These are phyloP conservation scores for Spisula solida DNA, from an alignment of 2,888 invertebrate genomes.

Conservation along the genomic window DNA sequence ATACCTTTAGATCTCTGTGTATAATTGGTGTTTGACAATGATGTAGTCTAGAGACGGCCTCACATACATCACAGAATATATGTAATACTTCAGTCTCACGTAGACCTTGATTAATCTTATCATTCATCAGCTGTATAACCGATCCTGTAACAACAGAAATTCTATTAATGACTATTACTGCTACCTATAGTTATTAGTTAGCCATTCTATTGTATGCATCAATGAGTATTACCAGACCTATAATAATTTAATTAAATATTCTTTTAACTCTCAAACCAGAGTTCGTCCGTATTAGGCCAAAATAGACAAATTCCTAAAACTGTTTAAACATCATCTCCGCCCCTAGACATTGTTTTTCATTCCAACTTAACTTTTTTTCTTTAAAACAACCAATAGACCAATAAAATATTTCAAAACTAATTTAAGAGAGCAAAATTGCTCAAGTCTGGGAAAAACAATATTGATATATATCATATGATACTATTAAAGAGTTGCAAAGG, in stretches of 20 bases:
- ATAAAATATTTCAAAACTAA: no score
- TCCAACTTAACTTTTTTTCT: no score
- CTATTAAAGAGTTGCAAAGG: no score
- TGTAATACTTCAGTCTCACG: constrained; percentile 91
- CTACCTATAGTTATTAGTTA: no score
- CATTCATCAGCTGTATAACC: constrained; percentile 95
- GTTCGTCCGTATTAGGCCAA: not conserved
- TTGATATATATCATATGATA: no score
- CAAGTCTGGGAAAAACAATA: no score
- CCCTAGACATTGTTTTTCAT: no score
- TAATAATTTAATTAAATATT: not conserved
- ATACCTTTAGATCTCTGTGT: constrained; percentile 96
- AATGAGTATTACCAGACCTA: not conserved
- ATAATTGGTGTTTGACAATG: constrained; percentile 97
- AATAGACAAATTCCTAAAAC: no score
- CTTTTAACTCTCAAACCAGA: not conserved
- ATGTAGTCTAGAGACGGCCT: constrained; percentile 96
- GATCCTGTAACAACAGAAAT: constrained; percentile 88
- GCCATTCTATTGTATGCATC: not conserved
- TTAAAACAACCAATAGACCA: no score
- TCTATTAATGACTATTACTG: no score
- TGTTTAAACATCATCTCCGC: no score
- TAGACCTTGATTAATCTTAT: constrained; percentile 88
- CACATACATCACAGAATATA: constrained; percentile 97
- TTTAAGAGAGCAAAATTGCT: no score